phyloP scores from a whole-genome alignment of 2,797 vertebrate species.

The Pangasius djambal region DNA sequence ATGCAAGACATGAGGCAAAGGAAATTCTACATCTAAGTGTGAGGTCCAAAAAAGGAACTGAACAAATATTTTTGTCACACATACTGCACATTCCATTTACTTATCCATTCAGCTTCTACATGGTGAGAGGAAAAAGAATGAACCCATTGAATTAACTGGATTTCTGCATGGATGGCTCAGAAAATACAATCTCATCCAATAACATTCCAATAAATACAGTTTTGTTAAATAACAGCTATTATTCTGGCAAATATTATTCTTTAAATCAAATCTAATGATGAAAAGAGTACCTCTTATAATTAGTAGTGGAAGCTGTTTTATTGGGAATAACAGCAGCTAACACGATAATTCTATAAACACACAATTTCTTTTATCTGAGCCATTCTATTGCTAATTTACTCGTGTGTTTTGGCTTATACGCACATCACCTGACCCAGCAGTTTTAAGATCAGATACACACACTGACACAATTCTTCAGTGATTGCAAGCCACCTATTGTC shows the following conservation, averaged over 20 bases:
- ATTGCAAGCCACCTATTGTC: not conserved
- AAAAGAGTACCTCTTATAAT: too few species aligned
- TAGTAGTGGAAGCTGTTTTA: not conserved
- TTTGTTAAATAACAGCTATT: not conserved
- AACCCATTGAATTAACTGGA: not conserved
- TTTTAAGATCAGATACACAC: not conserved
- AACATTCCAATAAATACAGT: not conserved
- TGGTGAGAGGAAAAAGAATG: not conserved
- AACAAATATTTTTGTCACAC: constrained; percentile 26
- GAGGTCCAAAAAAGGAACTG: constrained; percentile 30
- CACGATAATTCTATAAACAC: not conserved
- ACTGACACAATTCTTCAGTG: not conserved
- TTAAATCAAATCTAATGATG: not conserved
- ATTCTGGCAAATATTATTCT: not conserved
- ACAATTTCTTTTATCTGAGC: not conserved
- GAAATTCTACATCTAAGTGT: constrained; percentile 29
- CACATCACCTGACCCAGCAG: not conserved
- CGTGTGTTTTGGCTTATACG: not conserved
- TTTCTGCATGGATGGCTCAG: not conserved
- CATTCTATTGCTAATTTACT: not conserved
- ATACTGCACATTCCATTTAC: constrained; percentile 13
- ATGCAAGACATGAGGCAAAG: not conserved
- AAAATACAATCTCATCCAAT: not conserved
- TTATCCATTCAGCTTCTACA: constrained; percentile 4
- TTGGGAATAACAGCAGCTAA: not conserved